Conservation (phyloP, 2,113 vertebrate genomes). For the Zonotrichia leucophrys region DNA sequence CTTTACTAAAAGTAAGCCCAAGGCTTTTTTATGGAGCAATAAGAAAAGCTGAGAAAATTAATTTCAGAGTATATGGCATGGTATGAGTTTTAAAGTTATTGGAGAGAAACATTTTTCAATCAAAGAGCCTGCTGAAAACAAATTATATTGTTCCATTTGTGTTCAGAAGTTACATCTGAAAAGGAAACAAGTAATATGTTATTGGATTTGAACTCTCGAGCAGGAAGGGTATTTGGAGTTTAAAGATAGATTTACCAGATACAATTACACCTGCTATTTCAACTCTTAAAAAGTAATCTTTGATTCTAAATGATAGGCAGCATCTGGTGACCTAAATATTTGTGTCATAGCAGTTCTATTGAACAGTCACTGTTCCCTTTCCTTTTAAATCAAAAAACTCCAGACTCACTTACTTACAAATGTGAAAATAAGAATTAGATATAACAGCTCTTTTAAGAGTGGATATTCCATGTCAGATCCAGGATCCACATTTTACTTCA, state of each 20-base stretch:
- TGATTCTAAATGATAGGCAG: background rate
- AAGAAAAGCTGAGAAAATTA: background rate
- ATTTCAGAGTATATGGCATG: background rate
- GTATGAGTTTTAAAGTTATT: background rate
- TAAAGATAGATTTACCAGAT: constrained; percentile 8
- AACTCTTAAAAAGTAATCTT: background rate
- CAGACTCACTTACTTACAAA: background rate
- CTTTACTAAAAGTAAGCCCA: background rate
- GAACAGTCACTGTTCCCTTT: background rate
- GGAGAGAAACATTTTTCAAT: background rate
- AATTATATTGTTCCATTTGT: background rate
- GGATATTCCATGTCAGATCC: background rate
- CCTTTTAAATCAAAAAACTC: constrained; percentile 5
- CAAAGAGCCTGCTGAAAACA: background rate
- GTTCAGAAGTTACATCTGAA: background rate
- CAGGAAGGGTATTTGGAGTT: background rate
- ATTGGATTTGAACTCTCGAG: constrained; percentile 19
- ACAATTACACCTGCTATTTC: constrained; percentile 2
- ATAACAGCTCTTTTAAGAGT: background rate
- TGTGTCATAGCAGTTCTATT: background rate
- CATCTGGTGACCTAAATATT: background rate
- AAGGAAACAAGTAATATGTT: background rate
- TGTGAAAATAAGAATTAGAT: background rate
- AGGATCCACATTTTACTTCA: background rate
- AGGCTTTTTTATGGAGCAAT: background rate